Percentiles rank a stretch among this genome's conserved stretches.
These are phyloP conservation scores for Nomada ruficornis DNA, from an alignment of 2,888 invertebrate species.

Conservation along the genomic window DNA sequence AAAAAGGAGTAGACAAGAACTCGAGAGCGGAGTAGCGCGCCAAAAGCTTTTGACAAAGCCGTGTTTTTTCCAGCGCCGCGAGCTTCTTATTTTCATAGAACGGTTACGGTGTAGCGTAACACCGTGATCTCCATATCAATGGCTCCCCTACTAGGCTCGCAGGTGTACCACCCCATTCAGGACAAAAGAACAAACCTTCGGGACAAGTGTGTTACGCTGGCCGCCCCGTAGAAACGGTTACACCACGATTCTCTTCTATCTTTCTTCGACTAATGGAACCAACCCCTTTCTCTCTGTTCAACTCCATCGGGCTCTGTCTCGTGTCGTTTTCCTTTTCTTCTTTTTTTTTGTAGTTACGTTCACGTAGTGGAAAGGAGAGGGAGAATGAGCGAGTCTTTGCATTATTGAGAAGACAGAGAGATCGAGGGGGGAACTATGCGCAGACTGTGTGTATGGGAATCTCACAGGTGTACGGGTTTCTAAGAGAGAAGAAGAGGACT, in stretches of 20 bases:
- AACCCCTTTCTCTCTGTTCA: constrained; percentile 14
- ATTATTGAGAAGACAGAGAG: constrained; percentile 75
- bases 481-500: constrained; percentile 74
- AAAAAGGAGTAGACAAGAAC: constrained; percentile 50
- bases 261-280: constrained; percentile 37
- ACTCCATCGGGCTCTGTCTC: constrained; percentile 35
- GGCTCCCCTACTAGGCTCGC: constrained; percentile 79
- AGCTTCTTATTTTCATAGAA: constrained; percentile 76
- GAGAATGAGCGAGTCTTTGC: constrained; percentile 66
- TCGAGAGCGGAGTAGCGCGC: constrained; percentile 18
- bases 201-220: constrained; percentile 81
- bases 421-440: constrained; percentile 71
- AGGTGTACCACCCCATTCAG: constrained; percentile 82
- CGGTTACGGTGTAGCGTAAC: constrained; percentile 80
- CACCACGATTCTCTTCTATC: constrained; percentile 78
- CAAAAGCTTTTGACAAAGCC: constrained; percentile 60
- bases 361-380: constrained; percentile 42
- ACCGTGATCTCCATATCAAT: constrained; percentile 82
- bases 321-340: constrained; percentile 1
- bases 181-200: constrained; percentile 76
- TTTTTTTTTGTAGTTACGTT: constrained; percentile 45
- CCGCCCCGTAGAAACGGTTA: constrained; percentile 81
- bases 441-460: constrained; percentile 80
- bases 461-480: constrained; percentile 83
- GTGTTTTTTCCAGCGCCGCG: constrained; percentile 52